These are phyloP conservation scores for Stictonetta naevosa DNA, from an alignment of 2,113 vertebrate genomes.

Conservation along the genomic window DNA sequence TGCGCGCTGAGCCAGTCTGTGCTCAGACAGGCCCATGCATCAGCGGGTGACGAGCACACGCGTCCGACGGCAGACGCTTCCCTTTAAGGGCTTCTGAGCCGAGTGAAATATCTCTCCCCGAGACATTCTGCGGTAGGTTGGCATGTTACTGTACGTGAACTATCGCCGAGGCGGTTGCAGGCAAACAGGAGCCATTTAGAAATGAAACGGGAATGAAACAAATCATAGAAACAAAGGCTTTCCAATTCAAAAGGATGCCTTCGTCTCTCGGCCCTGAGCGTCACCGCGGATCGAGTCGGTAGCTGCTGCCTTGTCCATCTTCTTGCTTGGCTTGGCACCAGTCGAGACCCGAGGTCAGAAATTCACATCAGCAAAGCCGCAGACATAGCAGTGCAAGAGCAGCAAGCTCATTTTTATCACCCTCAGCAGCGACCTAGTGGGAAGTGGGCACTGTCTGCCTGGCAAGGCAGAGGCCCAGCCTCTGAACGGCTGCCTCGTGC, in stretches of 20 bases:
- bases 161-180: background rate
- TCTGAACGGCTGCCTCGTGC: background rate
- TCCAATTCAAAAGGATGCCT: background rate
- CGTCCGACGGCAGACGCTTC: background rate
- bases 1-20: background rate
- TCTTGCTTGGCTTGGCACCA: background rate
- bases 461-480: background rate
- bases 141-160: background rate
- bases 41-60: background rate
- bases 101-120: constrained; percentile 2
- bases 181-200: constrained; percentile 8
- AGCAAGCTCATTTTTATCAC: background rate
- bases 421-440: background rate
- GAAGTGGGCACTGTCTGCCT: background rate
- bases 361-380: background rate
- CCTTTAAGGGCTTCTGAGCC: background rate
- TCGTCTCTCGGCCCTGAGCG: background rate
- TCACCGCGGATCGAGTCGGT: rapidly evolving
- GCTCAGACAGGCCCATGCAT: constrained; percentile 20
- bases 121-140: background rate
- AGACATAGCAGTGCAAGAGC: background rate
- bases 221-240: background rate
- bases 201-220: constrained; percentile 13
- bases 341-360: background rate
- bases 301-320: background rate